Evolutionary conservation across 2,888 invertebrate genomes (phyloP).

Genomic region (Andrena bucephala): DNA sequence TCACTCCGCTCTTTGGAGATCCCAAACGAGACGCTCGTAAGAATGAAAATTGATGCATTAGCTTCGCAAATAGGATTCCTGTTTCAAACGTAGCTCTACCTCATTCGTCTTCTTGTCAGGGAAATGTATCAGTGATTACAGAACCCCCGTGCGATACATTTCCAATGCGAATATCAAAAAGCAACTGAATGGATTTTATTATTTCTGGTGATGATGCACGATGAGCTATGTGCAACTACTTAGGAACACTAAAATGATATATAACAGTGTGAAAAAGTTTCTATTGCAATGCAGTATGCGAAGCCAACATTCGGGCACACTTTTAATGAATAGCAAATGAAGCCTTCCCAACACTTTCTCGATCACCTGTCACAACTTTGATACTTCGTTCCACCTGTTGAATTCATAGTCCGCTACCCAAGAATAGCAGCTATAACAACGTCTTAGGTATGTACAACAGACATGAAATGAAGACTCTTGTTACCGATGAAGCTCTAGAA

Average conservation of each 20-base stretch:
- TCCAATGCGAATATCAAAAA: not conserved
- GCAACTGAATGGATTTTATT: too few relatives aligned
- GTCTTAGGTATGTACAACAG: not conserved
- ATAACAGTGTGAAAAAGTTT: not conserved
- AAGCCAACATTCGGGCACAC: not conserved
- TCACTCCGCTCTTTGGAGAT: not conserved
- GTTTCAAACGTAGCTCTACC: not conserved
- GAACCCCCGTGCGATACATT: not conserved
- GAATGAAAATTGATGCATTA: not conserved
- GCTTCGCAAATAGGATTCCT: conserved; percentile 8
- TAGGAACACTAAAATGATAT: too few relatives aligned
- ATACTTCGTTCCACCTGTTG: conserved; percentile 76
- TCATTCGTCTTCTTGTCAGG: not conserved
- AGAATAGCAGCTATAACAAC: conserved; percentile 20
- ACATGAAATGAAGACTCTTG: not conserved
- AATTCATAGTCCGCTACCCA: conserved; percentile 53
- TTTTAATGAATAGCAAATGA: not conserved
- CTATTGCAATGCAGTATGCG: not conserved
- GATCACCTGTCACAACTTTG: conserved; percentile 63
- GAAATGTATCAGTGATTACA: not conserved
- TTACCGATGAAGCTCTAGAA: not conserved
- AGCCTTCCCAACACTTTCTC: not conserved
- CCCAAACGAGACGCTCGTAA: conserved; percentile 5
- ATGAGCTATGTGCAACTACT: too few relatives aligned
- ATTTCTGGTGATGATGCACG: too few relatives aligned